phyloP scores from a whole-genome alignment of 64 coral and sea anemone genomes.

The Cladopsammia gracilis region DNA sequence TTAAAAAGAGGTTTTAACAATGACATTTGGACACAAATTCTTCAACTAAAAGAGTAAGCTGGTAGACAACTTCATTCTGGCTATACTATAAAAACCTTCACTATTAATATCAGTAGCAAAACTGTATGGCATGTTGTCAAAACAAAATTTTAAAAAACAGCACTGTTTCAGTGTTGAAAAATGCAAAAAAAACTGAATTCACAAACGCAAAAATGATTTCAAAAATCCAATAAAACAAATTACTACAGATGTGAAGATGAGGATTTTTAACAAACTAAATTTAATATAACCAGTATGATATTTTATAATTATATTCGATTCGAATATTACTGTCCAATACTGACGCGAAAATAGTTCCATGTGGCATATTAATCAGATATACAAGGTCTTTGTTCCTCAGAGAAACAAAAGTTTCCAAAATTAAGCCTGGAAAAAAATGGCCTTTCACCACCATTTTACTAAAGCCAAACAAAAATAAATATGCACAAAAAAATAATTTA shows the following conservation, averaged over 20 bases:
- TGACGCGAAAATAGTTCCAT: constrained; percentile 9
- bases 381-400: constrained; percentile 14
- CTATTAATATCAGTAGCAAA: too few species aligned
- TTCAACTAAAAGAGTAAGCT: too few species aligned
- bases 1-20: too few species aligned
- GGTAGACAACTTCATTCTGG: too few species aligned
- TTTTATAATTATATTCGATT: constrained; percentile 32
- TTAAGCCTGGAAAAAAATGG: not conserved
- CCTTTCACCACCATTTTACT: not conserved
- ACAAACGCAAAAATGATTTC: not conserved
- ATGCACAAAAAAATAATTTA: not conserved
- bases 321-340: not conserved
- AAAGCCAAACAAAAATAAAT: not conserved
- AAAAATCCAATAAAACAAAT: not conserved
- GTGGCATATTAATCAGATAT: constrained; percentile 46
- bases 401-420: constrained; percentile 26
- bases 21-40: too few species aligned
- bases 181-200: not conserved
- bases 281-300: not conserved
- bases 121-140: too few species aligned
- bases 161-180: too few species aligned
- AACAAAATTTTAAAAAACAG: too few species aligned
- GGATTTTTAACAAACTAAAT: constrained; percentile 9
- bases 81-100: too few species aligned
- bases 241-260: too few species aligned